phyloP scores from a whole-genome alignment of 2,113 vertebrate genomes.

The Cebus imitator region DNA sequence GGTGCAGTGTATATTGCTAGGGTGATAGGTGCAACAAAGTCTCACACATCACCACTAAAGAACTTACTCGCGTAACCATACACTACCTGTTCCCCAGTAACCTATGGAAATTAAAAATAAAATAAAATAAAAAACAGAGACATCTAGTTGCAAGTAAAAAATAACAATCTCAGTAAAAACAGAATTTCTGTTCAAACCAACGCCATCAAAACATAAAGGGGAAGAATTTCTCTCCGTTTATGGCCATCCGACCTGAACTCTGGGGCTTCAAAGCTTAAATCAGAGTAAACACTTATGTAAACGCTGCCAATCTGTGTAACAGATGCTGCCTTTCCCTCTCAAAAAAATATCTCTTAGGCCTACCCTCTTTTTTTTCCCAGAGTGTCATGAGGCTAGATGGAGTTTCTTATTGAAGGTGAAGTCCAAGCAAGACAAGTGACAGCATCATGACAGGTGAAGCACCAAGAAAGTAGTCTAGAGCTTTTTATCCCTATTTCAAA shows the following conservation, averaged over 20 bases:
- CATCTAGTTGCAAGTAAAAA: neutral
- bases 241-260: neutral
- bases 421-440: neutral
- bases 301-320: neutral
- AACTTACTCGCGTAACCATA: too few species aligned
- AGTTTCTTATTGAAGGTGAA: neutral
- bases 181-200: conserved; percentile 39
- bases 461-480: neutral
- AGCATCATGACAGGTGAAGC: neutral
- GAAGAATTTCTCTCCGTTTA: neutral
- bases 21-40: too few species aligned
- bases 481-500: neutral
- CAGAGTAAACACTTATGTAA: neutral
- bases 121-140: neutral
- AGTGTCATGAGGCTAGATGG: neutral
- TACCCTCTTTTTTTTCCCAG: neutral
- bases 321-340: neutral
- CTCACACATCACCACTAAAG: too few species aligned
- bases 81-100: too few species aligned
- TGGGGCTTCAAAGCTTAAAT: neutral
- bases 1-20: too few species aligned
- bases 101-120: neutral
- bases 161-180: neutral
- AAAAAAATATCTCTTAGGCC: neutral
- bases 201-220: neutral